Evolutionary conservation across 2,113 vertebrate genomes (phyloP), one percentile per base, ranked within the genome.

Genomic region (Nerophis ophidion): DNA sequence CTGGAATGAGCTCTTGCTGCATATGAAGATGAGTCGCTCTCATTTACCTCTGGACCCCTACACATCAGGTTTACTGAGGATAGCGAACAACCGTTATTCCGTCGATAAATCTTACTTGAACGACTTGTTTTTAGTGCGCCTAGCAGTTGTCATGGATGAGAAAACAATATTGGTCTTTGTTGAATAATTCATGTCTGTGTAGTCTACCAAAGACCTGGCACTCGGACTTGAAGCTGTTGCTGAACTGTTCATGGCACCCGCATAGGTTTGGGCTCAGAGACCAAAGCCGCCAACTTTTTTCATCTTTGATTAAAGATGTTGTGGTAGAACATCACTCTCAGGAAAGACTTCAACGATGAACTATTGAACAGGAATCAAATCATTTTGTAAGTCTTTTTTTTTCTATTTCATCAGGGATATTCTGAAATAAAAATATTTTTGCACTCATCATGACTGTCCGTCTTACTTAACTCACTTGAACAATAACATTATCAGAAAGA

Each of bases 381-480:
- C 0, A 26, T 4, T 76, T 17, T 68, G 40, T 72, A 7, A 59
- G 19, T 38, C 26, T 74, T 13, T 68, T 61, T 58, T 75, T 80
- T 66, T 65, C 11, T 69, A 63, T 73, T 60, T 68, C 4, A 58
- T 61, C 68, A 67, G 14, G 48, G 61, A 53, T 66, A 45, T 7
- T 68, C 9, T 63, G 44, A 42, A 75, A 73, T 85, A 80, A 82
- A 84, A 38, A 26, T 70, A 77, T 78, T 80, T 83, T 80, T 71
- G 33, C 61, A 81, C 36, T 64, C 0, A 61, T 56, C 57, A 38
- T 38, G 14, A 52, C 19, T 58, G 17, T 1, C 4, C 42, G 9
- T 26, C 51, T n/a, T 49, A 40, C 16, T 56, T 19, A 56, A 38
- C 36, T 6, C 53, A 5, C 42, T 26, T 26, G 26, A 26, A 26